Base-by-base conservation (phyloP, 2,888 invertebrate genomes). In the Acanthosoma haemorrhoidale region DNA sequence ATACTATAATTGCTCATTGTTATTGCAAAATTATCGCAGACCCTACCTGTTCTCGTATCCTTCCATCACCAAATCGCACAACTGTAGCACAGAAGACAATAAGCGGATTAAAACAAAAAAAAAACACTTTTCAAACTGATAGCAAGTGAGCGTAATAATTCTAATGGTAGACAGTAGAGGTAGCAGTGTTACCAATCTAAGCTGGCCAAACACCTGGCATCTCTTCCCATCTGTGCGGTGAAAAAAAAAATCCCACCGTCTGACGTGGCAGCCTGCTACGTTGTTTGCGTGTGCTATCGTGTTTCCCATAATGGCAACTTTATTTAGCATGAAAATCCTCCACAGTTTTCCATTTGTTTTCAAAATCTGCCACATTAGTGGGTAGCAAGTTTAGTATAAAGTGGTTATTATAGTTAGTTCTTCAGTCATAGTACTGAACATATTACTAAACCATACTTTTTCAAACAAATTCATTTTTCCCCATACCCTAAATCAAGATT, bases 151-250 rank as follows among this genome's bases (percentile, higher is more conserved):
- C 29, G 51, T 43, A 3, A 25, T n/a, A 51, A 51, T 51, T 51
- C 51, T n/a, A 51, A n/a, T 51, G 29, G n/a, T 51, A 25, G 25
- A 51, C 51, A 51, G 51, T 51, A 51, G 51, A 51, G 51, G 51
- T 51, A 51, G 51, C 51, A 51, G 51, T 51, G 51, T 25, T 51
- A 51, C 51, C 51, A 51, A 51, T 51, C 51, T 51, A 51, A 51
- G 25, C 21, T 25, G 13, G 51, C 51, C 25, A 32, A 51, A 51
- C 51, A 51, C 51, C 51, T 51, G 51, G 51, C 29, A n/a, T 13
- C n/a, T n/a, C n/a, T n/a, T n/a, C 25, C 51, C 51, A 51, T 51
- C 51, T 51, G 51, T 51, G 51, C 29, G 25, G 51, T 29, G 29
- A 51, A 51, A 51, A 21, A 32, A 51, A 25, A 51, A 51, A 9